Conservation (phyloP, 2,797 vertebrate species). For the Gymnopithys bicolor region DNA sequence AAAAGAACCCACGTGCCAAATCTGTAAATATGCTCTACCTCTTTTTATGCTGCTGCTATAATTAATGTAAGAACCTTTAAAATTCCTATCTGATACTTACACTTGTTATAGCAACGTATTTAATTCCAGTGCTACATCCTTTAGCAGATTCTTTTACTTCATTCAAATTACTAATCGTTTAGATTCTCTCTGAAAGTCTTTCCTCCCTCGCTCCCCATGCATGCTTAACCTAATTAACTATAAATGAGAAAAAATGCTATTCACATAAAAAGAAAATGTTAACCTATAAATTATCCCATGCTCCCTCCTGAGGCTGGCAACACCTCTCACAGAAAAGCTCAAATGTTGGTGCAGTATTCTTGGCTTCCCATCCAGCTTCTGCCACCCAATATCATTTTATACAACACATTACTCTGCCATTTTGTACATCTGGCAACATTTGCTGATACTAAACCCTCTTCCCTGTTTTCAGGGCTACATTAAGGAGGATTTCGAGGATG, state of each 20-base stretch:
- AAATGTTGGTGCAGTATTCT: constrained; percentile 46
- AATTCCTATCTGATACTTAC: constrained; percentile 56
- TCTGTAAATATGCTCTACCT: constrained; percentile 48
- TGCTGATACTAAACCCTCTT: constrained; percentile 40
- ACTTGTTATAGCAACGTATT: constrained; percentile 61
- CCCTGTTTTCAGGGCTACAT: constrained; percentile 48
- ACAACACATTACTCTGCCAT: constrained; percentile 47
- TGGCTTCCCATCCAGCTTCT: constrained; percentile 39
- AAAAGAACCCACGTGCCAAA: constrained; percentile 11
- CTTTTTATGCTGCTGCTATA: constrained; percentile 57
- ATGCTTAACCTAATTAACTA: constrained; percentile 84
- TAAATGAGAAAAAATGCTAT: constrained; percentile 83
- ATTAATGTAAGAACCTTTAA: constrained; percentile 62
- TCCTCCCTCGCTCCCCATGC: constrained; percentile 79
- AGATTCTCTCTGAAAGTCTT: constrained; percentile 77
- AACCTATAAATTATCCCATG: constrained; percentile 81
- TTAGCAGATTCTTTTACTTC: constrained; percentile 74
- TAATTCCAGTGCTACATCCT: constrained; percentile 69
- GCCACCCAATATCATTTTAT: constrained; percentile 53
- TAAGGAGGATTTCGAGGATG: constrained; percentile 36
- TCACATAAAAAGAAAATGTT: constrained; percentile 84
- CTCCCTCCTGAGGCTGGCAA: constrained; percentile 64
- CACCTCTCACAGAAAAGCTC: constrained; percentile 54
- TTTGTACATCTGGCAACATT: constrained; percentile 58
- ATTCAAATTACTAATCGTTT: constrained; percentile 81